A percentile compares a stretch with the other conserved stretches of the same genome.
These are phyloP conservation scores for Leptopilina myrica DNA, from an alignment of 2,888 invertebrate species.

Conservation along the genomic window DNA sequence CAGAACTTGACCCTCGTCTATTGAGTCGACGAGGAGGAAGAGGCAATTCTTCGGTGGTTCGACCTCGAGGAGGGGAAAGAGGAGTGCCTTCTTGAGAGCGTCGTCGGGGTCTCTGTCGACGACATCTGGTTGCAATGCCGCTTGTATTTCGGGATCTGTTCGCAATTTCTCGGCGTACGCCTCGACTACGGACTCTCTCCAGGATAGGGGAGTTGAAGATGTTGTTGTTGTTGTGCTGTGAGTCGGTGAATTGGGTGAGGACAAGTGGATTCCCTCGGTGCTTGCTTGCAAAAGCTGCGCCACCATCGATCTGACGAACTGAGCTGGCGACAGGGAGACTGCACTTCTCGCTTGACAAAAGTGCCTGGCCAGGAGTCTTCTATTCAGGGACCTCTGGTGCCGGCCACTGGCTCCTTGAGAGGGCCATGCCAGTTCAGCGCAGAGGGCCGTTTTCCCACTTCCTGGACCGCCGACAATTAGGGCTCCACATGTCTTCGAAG, in stretches of 20 bases:
- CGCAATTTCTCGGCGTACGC: slow-evolving; percentile 88
- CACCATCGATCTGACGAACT: slow-evolving; percentile 90
- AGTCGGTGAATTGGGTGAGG: slow-evolving; percentile 68
- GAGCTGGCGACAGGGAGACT: slow-evolving; percentile 89
- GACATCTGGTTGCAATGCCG: slow-evolving; percentile 87
- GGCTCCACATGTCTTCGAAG: slow-evolving; percentile 91
- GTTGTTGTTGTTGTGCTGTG: slow-evolving; percentile 77
- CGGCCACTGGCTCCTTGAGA: slow-evolving; percentile 83
- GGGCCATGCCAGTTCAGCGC: slow-evolving; percentile 87
- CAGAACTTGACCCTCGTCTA: slow-evolving; percentile 85
- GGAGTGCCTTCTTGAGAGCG: slow-evolving; percentile 90
- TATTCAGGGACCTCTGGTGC: slow-evolving; percentile 85
- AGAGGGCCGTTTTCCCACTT: slow-evolving; percentile 95
- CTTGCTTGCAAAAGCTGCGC: slow-evolving; percentile 86
- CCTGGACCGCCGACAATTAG: slow-evolving; percentile 94
- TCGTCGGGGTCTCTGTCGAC: slow-evolving; percentile 94
- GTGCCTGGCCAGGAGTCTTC: slow-evolving; percentile 90
- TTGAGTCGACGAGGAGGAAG: slow-evolving; percentile 93
- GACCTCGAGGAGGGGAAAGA: slow-evolving; percentile 91
- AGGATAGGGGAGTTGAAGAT: slow-evolving; percentile 78
- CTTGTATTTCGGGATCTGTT: slow-evolving; percentile 88
- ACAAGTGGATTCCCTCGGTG: slow-evolving; percentile 68
- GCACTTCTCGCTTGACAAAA: slow-evolving; percentile 92
- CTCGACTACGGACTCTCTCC: slow-evolving; percentile 84
- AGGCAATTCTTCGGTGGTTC: slow-evolving; percentile 91